A percentile compares a stretch with the other conserved stretches of the same genome.
Evolutionary conservation across 2,797 vertebrate species (phyloP).

Genomic region (Eutrigla gurnardus): DNA sequence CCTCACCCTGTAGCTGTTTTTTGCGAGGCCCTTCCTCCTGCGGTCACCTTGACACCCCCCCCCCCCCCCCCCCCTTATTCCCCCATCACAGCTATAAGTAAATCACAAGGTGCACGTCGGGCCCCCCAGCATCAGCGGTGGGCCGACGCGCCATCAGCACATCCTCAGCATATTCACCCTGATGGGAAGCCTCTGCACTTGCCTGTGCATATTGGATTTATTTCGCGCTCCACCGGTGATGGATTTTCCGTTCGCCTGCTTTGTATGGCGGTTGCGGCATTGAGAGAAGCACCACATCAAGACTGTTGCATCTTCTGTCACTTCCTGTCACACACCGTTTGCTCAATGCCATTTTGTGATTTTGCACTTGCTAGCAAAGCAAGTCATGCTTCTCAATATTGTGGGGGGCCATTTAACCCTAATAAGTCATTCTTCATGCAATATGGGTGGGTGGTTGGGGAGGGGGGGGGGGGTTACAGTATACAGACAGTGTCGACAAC

Average conservation of each 20-base stretch:
- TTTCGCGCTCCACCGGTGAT: conserved; percentile 65
- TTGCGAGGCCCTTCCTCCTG: conserved; percentile 1
- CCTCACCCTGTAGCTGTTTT: not conserved
- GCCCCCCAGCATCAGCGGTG: conserved; percentile 18
- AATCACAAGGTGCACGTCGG: conserved; percentile 28
- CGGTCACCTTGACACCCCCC: conserved; percentile 55
- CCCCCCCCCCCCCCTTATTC: not conserved
- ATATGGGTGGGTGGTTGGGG: conserved; percentile 13
- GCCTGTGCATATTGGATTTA: conserved; percentile 63
- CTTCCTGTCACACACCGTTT: conserved; percentile 58
- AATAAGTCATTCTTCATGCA: conserved; percentile 71
- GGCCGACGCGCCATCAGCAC: conserved; percentile 54
- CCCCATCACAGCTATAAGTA: conserved; percentile 45
- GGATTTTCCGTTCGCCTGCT: conserved; percentile 70
- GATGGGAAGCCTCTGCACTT: conserved; percentile 54
- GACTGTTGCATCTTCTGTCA: conserved; percentile 62
- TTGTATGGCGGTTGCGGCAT: conserved; percentile 32
- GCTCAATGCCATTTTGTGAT: conserved; percentile 62
- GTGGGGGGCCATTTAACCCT: conserved; percentile 62
- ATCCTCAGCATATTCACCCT: conserved; percentile 53
- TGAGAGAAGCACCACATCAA: conserved; percentile 51
- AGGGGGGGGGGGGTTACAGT: conserved; percentile 31
- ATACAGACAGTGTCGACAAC: not conserved
- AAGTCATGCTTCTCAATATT: conserved; percentile 47
- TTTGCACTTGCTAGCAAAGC: conserved; percentile 24